phyloP scores from a whole-genome alignment of 2,113 vertebrate species.

The Pseudorhombus dupliciocellatus region DNA sequence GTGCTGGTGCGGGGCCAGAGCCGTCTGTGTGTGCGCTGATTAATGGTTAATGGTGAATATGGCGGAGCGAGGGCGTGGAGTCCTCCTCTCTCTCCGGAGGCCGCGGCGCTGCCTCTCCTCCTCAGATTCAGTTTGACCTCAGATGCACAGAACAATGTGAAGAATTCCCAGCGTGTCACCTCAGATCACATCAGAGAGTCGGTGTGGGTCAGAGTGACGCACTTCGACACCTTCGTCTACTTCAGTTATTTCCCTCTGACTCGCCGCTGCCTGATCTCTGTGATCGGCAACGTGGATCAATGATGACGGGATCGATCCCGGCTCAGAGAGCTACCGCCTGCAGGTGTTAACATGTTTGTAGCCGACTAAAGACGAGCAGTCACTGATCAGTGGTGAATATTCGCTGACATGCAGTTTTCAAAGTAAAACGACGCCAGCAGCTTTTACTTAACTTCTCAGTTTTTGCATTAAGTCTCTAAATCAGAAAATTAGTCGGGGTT shows the following conservation, averaged over 20 bases:
- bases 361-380: too few species aligned
- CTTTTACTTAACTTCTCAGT: too few species aligned
- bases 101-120: neutral
- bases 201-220: slow-evolving; percentile 18
- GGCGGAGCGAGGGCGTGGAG: neutral
- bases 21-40: slow-evolving; percentile 12
- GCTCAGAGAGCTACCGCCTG: too few species aligned
- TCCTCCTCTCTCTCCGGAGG: slow-evolving; percentile 7
- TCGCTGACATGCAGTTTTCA: too few species aligned
- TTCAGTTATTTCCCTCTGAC: neutral
- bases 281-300: too few species aligned
- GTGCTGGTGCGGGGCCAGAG: slow-evolving; percentile 56
- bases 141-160: slow-evolving; percentile 44
- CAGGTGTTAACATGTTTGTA: too few species aligned
- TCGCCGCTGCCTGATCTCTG: too few species aligned
- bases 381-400: too few species aligned
- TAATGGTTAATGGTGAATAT: slow-evolving; percentile 43
- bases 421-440: too few species aligned
- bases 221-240: neutral
- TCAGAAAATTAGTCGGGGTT: neutral
- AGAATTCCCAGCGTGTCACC: slow-evolving; percentile 45
- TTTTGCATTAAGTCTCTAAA: neutral
- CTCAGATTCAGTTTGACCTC: slow-evolving; percentile 25
- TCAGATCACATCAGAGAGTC: slow-evolving; percentile 24
- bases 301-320: too few species aligned